Conservation (phyloP, 1,140 invertebrate species). For the Neelides sp. region DNA sequence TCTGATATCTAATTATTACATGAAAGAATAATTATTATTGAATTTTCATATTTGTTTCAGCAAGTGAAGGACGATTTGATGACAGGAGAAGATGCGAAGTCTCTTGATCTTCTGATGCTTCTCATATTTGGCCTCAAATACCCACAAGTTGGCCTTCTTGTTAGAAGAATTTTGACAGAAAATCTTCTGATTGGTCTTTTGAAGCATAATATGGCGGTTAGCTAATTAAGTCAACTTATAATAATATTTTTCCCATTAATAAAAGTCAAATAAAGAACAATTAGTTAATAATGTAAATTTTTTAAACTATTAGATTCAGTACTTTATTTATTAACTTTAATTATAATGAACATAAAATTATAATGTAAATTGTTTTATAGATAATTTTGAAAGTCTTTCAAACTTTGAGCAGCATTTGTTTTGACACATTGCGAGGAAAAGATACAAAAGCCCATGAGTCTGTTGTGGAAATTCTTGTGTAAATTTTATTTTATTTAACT, state of each 20-base stretch:
- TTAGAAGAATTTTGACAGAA: slow-evolving; percentile 1
- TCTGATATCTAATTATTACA: too few relatives aligned
- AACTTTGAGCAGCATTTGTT: too few relatives aligned
- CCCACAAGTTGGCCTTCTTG: slow-evolving; percentile 9
- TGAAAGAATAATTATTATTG: slow-evolving; percentile 2
- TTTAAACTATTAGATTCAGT: too few relatives aligned
- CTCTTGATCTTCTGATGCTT: slow-evolving; percentile 19
- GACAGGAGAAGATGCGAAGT: neutral
- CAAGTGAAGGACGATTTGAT: slow-evolving; percentile 11
- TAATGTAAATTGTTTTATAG: too few relatives aligned
- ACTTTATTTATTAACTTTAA: too few relatives aligned
- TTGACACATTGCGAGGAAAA: slow-evolving; percentile 10
- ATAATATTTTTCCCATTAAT: neutral
- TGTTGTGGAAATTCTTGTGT: slow-evolving; percentile 9
- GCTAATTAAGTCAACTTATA: too few relatives aligned
- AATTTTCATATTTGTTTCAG: slow-evolving; percentile 1
- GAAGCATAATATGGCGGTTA: slow-evolving; percentile 13
- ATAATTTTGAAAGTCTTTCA: too few relatives aligned
- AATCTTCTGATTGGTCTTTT: slow-evolving; percentile 10
- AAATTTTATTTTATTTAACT: too few relatives aligned
- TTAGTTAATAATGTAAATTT: too few relatives aligned
- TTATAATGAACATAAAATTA: too few relatives aligned
- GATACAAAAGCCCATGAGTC: slow-evolving; percentile 3
- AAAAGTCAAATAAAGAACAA: too few relatives aligned
- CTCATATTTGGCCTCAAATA: slow-evolving; percentile 17